Evolutionary conservation across 2,888 invertebrate species (phyloP).

Genomic region (Neoscelio sp.): DNA sequence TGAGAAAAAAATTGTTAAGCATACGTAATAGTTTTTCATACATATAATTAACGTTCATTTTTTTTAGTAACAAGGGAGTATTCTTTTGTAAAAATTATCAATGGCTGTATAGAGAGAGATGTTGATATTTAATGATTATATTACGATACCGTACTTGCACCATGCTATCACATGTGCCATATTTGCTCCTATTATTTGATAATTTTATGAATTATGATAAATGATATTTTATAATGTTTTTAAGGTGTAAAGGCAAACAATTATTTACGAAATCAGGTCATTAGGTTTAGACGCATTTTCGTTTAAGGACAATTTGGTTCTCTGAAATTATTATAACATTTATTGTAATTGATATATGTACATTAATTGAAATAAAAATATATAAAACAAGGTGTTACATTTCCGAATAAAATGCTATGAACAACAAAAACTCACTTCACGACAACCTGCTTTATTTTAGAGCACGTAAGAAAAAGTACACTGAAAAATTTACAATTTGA

Average conservation of each 20-base stretch:
- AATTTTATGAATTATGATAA: conserved; percentile 27
- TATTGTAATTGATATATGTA: conserved; percentile 64
- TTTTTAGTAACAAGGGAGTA: conserved; percentile 48
- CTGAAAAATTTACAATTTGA: no score
- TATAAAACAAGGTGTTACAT: conserved; percentile 62
- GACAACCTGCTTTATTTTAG: conserved; percentile 37
- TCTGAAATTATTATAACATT: conserved; percentile 49
- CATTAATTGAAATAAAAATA: conserved; percentile 65
- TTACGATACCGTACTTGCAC: conserved; percentile 53
- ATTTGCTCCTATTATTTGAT: conserved; percentile 35
- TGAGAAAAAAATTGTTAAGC: conserved; percentile 55
- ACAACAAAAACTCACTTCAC: conserved; percentile 57
- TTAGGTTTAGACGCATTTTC: conserved; percentile 42
- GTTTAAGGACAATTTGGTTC: conserved; percentile 31
- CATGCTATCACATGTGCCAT: conserved; percentile 63
- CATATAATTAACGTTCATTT: conserved; percentile 36
- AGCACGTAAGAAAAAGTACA: no score
- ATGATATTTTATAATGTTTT: conserved; percentile 47
- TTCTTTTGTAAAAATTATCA: conserved; percentile 62
- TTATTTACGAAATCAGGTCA: conserved; percentile 8
- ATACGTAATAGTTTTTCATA: conserved; percentile 63
- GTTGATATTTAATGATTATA: conserved; percentile 48
- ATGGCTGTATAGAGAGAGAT: conserved; percentile 47
- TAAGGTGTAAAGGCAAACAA: conserved; percentile 17
- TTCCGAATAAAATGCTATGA: conserved; percentile 40